Conservation (phyloP, 2,888 invertebrate species). For the Erannis defoliaria region DNA sequence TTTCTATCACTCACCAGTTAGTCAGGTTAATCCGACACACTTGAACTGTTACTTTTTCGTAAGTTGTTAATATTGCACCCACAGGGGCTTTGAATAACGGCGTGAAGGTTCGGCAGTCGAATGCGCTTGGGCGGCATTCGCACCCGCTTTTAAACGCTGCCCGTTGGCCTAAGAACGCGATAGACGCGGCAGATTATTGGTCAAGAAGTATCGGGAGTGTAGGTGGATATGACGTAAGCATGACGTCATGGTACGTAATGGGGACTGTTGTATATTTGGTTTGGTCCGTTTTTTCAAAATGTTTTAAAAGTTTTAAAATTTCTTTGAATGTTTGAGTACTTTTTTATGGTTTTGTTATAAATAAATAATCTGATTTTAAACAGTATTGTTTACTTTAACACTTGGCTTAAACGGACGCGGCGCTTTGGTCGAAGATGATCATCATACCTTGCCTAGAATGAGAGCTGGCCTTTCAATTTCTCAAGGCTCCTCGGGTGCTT, state of each 20-base stretch:
- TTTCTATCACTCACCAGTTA: constrained; percentile 18
- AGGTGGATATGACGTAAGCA: constrained; percentile 60
- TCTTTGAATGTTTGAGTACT: too few relatives aligned
- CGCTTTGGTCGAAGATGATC: too few relatives aligned
- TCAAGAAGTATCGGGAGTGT: constrained; percentile 42
- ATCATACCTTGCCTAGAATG: too few relatives aligned
- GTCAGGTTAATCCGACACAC: constrained; percentile 34
- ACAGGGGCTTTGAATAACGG: constrained; percentile 27
- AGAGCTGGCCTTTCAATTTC: too few relatives aligned
- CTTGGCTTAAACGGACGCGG: too few relatives aligned
- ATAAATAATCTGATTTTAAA: too few relatives aligned
- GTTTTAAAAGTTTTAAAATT: too few relatives aligned
- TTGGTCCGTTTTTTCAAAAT: too few relatives aligned
- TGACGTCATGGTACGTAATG: neutral
- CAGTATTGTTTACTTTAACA: too few relatives aligned
- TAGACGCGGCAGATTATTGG: constrained; percentile 41
- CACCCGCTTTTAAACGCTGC: constrained; percentile 73
- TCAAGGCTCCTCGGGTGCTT: too few relatives aligned
- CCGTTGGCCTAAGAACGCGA: constrained; percentile 59
- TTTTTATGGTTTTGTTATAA: too few relatives aligned
- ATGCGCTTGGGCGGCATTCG: constrained; percentile 73
- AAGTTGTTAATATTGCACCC: constrained; percentile 13
- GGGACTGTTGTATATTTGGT: neutral
- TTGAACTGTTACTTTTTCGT: constrained; percentile 26
- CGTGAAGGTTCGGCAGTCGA: constrained; percentile 48